Conservation (phyloP, 2,888 invertebrate genomes). For the Dinocampus coccinellae region DNA sequence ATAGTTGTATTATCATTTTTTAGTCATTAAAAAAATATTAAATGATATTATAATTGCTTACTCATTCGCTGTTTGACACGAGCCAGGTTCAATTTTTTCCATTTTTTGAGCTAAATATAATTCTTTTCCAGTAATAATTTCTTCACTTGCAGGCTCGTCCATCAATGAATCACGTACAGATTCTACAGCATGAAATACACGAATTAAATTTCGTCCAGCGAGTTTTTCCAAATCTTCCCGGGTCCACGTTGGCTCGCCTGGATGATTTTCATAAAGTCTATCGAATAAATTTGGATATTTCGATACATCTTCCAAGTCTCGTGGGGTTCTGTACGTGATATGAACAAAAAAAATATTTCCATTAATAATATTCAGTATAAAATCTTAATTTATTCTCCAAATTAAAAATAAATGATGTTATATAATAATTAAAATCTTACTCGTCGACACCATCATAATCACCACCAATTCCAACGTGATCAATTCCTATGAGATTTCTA, state of each 20-base stretch:
- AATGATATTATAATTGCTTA: constrained; percentile 38
- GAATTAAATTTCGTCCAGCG: constrained; percentile 70
- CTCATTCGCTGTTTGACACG: constrained; percentile 59
- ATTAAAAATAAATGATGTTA: not conserved
- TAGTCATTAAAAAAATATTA: not conserved
- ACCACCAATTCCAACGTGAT: constrained; percentile 72
- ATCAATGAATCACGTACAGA: constrained; percentile 52
- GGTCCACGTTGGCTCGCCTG: constrained; percentile 65
- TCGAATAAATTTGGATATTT: constrained; percentile 71
- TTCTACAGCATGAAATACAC: constrained; percentile 69
- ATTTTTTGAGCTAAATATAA: constrained; percentile 50
- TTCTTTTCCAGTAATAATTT: constrained; percentile 51
- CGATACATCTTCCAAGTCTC: constrained; percentile 71
- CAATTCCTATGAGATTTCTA: constrained; percentile 69
- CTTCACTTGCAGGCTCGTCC: constrained; percentile 48
- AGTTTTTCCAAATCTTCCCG: constrained; percentile 69
- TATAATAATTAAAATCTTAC: constrained; percentile 52
- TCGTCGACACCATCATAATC: constrained; percentile 71
- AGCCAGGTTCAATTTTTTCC: constrained; percentile 48
- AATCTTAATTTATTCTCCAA: not conserved
- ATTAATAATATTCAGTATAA: not conserved
- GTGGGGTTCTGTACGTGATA: constrained; percentile 63
- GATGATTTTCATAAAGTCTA: constrained; percentile 58
- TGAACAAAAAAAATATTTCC: not conserved
- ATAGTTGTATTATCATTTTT: not conserved